Percentiles rank a stretch among this genome's conserved stretches.
Evolutionary conservation across 37 sponge, comb jelly and placozoan species (phyloP).

Genomic region (Chondrilla cf. caribensis): DNA sequence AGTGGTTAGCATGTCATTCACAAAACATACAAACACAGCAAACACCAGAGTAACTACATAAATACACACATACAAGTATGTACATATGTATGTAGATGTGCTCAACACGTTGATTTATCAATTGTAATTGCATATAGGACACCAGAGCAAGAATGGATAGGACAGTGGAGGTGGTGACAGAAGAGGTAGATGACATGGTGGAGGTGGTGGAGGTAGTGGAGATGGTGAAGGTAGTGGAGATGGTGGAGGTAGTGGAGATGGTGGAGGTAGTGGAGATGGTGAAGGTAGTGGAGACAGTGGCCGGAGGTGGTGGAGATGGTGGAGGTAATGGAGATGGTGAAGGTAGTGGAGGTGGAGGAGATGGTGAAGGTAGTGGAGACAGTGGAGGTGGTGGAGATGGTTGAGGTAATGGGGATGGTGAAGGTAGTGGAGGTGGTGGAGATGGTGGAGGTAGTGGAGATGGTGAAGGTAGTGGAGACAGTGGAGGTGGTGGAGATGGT

Average conservation of each 20-base stretch:
- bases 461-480: no score
- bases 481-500: no score
- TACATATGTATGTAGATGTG: no score
- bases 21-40: neutral
- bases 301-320: neutral
- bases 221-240: neutral
- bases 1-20: neutral
- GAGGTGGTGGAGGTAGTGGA: neutral
- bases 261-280: neutral
- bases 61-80: no score
- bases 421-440: no score
- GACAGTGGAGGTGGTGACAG: neutral
- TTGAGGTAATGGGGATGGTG: no score
- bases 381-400: no score
- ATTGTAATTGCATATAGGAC: no score
- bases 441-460: no score
- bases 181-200: no score
- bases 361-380: neutral
- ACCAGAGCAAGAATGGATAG: neutral
- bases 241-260: neutral
- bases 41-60: conserved; percentile 2
- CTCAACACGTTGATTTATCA: no score
- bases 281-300: neutral
- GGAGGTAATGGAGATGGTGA: neutral
- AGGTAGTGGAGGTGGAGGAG: neutral